Percentiles rank a stretch among this genome's conserved stretches.
Conservation (phyloP, 92 coral and sea anemone species). For the Meandrina meandrites region DNA sequence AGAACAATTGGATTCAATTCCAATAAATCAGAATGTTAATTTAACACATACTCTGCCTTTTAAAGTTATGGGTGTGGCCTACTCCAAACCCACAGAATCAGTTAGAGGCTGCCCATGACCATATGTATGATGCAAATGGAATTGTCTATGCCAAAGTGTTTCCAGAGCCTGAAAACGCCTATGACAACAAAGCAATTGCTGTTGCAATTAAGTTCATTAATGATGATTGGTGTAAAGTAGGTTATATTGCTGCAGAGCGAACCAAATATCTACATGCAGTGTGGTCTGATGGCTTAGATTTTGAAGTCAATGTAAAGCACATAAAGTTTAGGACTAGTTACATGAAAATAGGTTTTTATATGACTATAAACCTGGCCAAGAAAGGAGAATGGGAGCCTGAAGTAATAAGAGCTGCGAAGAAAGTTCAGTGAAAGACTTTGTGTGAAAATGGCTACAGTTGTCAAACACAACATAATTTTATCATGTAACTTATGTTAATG, state of each 20-base stretch:
- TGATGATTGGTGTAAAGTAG: conserved; percentile 38
- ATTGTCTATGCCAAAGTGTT: too few species aligned
- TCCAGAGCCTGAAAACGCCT: too few species aligned
- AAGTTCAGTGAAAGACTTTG: background rate
- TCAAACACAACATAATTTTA: too few species aligned
- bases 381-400: background rate
- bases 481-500: too few species aligned
- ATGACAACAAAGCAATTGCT: too few species aligned
- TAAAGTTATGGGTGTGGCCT: too few species aligned
- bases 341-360: background rate
- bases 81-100: too few species aligned
- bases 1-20: conserved; percentile 12
- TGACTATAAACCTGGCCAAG: background rate
- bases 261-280: conserved; percentile 42
- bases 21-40: background rate
- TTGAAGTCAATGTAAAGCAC: too few species aligned
- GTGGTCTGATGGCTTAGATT: background rate
- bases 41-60: conserved; percentile 9
- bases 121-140: too few species aligned
- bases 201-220: background rate
- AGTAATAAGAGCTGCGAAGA: too few species aligned
- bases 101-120: too few species aligned
- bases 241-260: conserved; percentile 49
- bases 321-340: background rate
- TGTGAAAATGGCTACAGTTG: too few species aligned